Conservation (phyloP, 2,888 invertebrate species). For the Vandiemenella viatica region DNA sequence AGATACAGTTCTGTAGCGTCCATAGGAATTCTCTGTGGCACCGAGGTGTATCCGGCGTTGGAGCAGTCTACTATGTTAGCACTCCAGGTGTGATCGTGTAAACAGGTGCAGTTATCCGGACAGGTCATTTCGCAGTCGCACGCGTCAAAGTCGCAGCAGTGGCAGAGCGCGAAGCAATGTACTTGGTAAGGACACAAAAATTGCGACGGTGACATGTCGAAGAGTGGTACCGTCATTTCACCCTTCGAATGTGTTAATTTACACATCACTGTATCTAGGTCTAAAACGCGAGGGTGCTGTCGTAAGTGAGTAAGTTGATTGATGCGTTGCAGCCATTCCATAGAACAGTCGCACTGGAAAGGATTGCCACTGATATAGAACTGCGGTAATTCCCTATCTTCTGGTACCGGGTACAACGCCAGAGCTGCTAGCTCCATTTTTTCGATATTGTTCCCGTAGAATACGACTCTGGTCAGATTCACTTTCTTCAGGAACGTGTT, state of each 20-base stretch:
- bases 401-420: constrained; percentile 46
- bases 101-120: constrained; percentile 72
- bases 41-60: constrained; percentile 52
- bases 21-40: constrained; percentile 72
- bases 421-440: constrained; percentile 57
- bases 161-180: constrained; percentile 72
- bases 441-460: constrained; percentile 57
- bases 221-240: constrained; percentile 32
- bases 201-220: constrained; percentile 55
- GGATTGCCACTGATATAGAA: constrained; percentile 73
- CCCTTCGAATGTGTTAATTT: constrained; percentile 44
- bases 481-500: constrained; percentile 54
- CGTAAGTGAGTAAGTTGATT: constrained; percentile 52
- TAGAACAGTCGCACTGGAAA: constrained; percentile 69
- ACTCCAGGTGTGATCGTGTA: constrained; percentile 73
- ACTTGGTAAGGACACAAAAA: constrained; percentile 68
- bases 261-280: constrained; percentile 64
- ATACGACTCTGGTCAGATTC: constrained; percentile 57
- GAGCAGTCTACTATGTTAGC: constrained; percentile 76
- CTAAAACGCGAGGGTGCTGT: constrained; percentile 64
- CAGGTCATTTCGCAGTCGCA: constrained; percentile 88
- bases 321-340: constrained; percentile 73
- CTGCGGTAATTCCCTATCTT: constrained; percentile 54
- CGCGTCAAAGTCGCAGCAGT: constrained; percentile 80
- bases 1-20: constrained; percentile 77